A percentile compares a stretch with the other conserved stretches of the same genome.
phyloP scores from a whole-genome alignment of 2,888 invertebrate genomes.

The Nemapogon koenigi region DNA sequence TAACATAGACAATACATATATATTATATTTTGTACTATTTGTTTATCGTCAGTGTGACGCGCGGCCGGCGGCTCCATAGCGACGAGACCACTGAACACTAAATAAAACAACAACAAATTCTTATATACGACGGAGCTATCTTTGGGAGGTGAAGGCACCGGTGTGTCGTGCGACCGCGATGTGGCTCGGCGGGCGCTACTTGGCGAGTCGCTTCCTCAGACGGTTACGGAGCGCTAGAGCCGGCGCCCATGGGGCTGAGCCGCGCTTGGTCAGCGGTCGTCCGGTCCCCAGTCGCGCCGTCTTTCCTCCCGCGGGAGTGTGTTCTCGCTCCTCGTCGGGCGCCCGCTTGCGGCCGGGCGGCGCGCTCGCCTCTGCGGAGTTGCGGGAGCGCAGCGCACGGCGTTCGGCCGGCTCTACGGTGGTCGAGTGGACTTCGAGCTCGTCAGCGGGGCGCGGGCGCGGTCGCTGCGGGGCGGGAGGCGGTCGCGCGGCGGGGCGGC shows the following conservation, averaged over 20 bases:
- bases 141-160: conserved; percentile 36
- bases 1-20: no score
- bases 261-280: conserved; percentile 28
- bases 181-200: conserved; percentile 33
- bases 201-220: conserved; percentile 45
- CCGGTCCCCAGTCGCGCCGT: conserved; percentile 37
- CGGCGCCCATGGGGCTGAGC: conserved; percentile 44
- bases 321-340: conserved; percentile 9
- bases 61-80: no score
- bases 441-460: conserved; percentile 14
- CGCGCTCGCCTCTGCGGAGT: conserved; percentile 22
- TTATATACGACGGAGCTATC: conserved; percentile 45
- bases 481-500: conserved; percentile 26
- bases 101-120: no score
- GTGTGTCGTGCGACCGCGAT: conserved; percentile 18
- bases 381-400: conserved; percentile 31
- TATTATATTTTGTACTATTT: no score
- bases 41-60: no score
- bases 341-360: conserved; percentile 21
- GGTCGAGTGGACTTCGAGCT: conserved; percentile 14
- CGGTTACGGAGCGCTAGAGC: conserved; percentile 48
- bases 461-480: conserved; percentile 12
- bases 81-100: no score
- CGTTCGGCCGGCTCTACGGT: conserved; percentile 13
- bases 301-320: neutral